A percentile compares a stretch with the other conserved stretches of the same genome.
These are phyloP conservation scores for Amaurobius ferox DNA, from an alignment of 2,888 invertebrate genomes.

Conservation along the genomic window DNA sequence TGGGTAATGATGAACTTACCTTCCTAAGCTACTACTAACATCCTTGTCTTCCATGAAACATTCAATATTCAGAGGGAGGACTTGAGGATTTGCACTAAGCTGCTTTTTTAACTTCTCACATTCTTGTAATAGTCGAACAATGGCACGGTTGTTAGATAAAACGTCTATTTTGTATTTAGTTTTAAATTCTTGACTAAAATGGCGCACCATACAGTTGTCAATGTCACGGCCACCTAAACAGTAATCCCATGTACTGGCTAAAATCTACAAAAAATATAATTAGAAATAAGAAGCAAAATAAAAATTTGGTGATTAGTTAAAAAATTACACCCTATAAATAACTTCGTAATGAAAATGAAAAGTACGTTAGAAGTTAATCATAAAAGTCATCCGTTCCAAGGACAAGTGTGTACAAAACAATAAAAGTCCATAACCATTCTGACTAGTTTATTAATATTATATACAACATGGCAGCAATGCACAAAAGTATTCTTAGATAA, in stretches of 20 bases:
- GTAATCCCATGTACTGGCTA: conserved; percentile 90
- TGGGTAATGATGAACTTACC: conserved; percentile 47
- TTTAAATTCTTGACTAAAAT: conserved; percentile 93
- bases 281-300: no score
- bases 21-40: conserved; percentile 87
- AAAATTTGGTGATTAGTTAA: no score
- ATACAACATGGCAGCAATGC: no score
- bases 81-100: conserved; percentile 99
- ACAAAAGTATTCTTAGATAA: no score
- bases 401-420: no score
- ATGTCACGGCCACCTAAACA: conserved; percentile 95
- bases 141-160: conserved; percentile 88
- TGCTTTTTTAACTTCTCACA: conserved; percentile 98
- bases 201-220: conserved; percentile 89
- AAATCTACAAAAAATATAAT: conserved; percentile 81
- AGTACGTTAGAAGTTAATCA: no score
- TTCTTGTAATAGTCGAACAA: conserved; percentile 90
- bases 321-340: no score
- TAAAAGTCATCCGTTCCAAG: no score
- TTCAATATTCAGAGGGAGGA: conserved; percentile 95
- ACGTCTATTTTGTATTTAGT: conserved; percentile 91
- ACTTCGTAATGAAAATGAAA: no score
- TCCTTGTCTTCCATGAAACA: conserved; percentile 99
- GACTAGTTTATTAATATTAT: no score
- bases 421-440: no score